A percentile compares a stretch with the other conserved stretches of the same genome.
These are phyloP conservation scores for Saxidomus purpurata DNA, from an alignment of 1,140 invertebrate genomes.

Conservation along the genomic window DNA sequence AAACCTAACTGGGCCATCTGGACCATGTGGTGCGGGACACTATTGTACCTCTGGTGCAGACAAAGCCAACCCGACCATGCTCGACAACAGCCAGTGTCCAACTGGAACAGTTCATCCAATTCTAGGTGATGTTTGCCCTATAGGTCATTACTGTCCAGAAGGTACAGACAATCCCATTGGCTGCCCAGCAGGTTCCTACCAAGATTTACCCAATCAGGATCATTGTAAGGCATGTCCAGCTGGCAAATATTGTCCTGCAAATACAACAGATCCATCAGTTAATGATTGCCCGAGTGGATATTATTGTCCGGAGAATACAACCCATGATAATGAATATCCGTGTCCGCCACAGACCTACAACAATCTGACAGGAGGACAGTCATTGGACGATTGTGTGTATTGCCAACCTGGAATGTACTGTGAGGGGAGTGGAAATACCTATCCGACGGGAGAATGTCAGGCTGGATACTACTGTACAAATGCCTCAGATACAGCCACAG, in stretches of 20 bases:
- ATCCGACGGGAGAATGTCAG: slow-evolving; percentile 80
- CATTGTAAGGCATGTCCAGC: slow-evolving; percentile 82
- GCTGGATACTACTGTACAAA: slow-evolving; percentile 84
- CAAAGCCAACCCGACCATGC: slow-evolving; percentile 79
- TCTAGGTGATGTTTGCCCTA: slow-evolving; percentile 82
- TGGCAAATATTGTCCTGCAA: slow-evolving; percentile 82
- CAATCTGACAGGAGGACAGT: slow-evolving; percentile 75
- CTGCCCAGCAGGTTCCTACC: slow-evolving; percentile 83
- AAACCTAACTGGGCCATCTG: slow-evolving; percentile 81
- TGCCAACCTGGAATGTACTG: slow-evolving; percentile 84
- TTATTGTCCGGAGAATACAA: slow-evolving; percentile 81
- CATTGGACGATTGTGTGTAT: slow-evolving; percentile 71
- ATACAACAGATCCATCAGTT: slow-evolving; percentile 80
- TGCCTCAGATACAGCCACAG: slow-evolving; percentile 76
- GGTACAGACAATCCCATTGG: slow-evolving; percentile 82
- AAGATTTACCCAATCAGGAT: slow-evolving; percentile 80
- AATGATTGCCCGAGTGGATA: slow-evolving; percentile 82
- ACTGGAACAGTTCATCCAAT: slow-evolving; percentile 81
- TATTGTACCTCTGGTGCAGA: slow-evolving; percentile 82
- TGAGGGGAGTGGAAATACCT: slow-evolving; percentile 79
- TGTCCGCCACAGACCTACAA: slow-evolving; percentile 83
- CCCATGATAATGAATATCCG: slow-evolving; percentile 76
- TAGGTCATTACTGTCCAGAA: slow-evolving; percentile 83
- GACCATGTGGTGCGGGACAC: slow-evolving; percentile 79
- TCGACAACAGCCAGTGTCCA: slow-evolving; percentile 82